Conservation (phyloP, 1,140 invertebrate genomes). For the Hydropsyche tenuis region DNA sequence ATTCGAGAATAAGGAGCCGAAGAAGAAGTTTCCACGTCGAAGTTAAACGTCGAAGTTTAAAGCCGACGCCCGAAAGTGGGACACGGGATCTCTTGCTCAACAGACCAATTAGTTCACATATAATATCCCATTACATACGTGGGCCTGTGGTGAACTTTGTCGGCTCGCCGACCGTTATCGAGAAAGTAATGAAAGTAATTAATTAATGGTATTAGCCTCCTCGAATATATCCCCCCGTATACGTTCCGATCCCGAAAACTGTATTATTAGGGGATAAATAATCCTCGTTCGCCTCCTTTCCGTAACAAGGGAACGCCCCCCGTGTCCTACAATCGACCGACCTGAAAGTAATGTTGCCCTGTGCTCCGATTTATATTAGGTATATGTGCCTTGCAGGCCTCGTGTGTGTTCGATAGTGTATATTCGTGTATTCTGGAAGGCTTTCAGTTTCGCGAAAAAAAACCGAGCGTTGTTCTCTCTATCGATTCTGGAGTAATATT, state of each 20-base stretch:
- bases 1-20: not conserved
- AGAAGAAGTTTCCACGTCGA: constrained; percentile 15
- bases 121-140: constrained; percentile 37
- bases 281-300: too few species aligned
- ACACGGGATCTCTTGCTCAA: constrained; percentile 36
- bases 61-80: constrained; percentile 30
- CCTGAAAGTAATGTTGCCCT: constrained; percentile 12
- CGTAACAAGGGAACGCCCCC: constrained; percentile 24
- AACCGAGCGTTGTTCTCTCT: too few species aligned
- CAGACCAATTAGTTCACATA: constrained; percentile 39
- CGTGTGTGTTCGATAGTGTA: too few species aligned
- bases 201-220: constrained; percentile 31
- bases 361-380: too few species aligned
- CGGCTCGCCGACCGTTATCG: constrained; percentile 28
- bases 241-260: constrained; percentile 10
- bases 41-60: constrained; percentile 33
- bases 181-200: constrained; percentile 32
- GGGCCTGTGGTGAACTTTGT: constrained; percentile 10
- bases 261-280: constrained; percentile 29
- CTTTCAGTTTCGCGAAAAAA: too few species aligned
- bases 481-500: too few species aligned
- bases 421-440: too few species aligned
- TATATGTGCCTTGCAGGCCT: too few species aligned
- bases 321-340: constrained; percentile 24
- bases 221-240: not conserved